These are phyloP conservation scores for Amiota minor DNA, from an alignment of 2,888 invertebrate species.

Conservation along the genomic window DNA sequence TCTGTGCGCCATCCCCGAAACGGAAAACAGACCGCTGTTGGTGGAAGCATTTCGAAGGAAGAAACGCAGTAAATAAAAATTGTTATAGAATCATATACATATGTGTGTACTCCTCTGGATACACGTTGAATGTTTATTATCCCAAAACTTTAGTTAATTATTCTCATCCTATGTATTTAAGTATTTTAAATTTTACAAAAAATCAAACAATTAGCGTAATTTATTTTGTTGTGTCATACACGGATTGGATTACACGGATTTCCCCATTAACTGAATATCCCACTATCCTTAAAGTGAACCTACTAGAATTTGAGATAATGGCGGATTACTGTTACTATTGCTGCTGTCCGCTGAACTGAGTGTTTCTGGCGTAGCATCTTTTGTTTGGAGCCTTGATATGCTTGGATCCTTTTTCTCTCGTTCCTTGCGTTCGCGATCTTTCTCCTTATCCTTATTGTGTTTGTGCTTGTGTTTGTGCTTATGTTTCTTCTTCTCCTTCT, in stretches of 20 bases:
- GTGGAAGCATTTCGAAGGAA: slow-evolving; percentile 59
- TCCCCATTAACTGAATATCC: too few relatives aligned
- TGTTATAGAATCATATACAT: slow-evolving; percentile 20
- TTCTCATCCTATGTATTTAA: slow-evolving; percentile 29
- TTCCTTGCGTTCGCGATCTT: slow-evolving; percentile 74
- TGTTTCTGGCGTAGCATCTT: slow-evolving; percentile 73
- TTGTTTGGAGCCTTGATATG: slow-evolving; percentile 67
- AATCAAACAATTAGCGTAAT: too few relatives aligned
- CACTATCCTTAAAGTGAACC: too few relatives aligned
- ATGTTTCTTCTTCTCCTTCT: slow-evolving; percentile 86
- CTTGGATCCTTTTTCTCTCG: slow-evolving; percentile 70
- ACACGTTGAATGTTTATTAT: slow-evolving; percentile 9
- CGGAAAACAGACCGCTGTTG: slow-evolving; percentile 67
- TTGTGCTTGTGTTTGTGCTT: slow-evolving; percentile 88
- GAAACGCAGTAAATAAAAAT: slow-evolving; percentile 33
- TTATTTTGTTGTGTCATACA: too few relatives aligned
- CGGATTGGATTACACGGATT: too few relatives aligned
- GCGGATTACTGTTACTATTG: slow-evolving; percentile 71
- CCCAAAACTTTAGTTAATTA: slow-evolving; percentile 27
- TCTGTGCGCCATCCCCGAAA: slow-evolving; percentile 65
- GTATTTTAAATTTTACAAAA: slow-evolving; percentile 32
- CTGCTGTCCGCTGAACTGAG: slow-evolving; percentile 73
- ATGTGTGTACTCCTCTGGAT: not conserved
- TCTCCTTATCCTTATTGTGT: slow-evolving; percentile 78
- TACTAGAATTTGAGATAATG: slow-evolving; percentile 32